Evolutionary conservation across 1,140 invertebrate genomes (phyloP).

Genomic region (Brachionus paranguensis): DNA sequence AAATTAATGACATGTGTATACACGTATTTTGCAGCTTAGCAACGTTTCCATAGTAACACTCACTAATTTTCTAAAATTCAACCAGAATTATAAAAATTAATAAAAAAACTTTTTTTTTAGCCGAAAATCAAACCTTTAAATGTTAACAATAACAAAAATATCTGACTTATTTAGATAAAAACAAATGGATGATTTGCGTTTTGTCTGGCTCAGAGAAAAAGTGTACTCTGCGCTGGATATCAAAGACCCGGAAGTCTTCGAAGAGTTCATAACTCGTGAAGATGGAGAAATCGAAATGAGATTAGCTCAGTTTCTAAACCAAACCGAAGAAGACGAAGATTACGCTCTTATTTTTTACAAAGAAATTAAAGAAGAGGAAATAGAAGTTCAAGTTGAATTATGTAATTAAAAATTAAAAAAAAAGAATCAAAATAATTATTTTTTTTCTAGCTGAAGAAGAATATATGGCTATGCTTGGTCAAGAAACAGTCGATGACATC

Average conservation of each 20-base stretch:
- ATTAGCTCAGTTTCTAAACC: constrained; percentile 53
- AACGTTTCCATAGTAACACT: constrained; percentile 16
- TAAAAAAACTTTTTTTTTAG: not conserved
- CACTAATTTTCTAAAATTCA: not conserved
- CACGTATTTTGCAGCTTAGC: not conserved
- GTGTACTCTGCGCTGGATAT: constrained; percentile 50
- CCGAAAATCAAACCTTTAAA: not conserved
- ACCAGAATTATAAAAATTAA: not conserved
- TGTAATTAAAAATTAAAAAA: not conserved
- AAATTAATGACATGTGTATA: not conserved
- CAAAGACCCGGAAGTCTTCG: constrained; percentile 50
- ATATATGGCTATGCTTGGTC: not conserved
- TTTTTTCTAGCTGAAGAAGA: constrained; percentile 14
- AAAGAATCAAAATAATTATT: not conserved
- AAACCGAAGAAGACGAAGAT: constrained; percentile 53
- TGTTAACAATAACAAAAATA: not conserved
- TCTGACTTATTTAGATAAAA: not conserved
- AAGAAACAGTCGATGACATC: constrained; percentile 7
- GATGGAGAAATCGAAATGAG: constrained; percentile 51
- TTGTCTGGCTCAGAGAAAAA: constrained; percentile 53
- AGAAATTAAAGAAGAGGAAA: constrained; percentile 51
- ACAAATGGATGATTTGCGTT: constrained; percentile 54
- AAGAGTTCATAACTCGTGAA: constrained; percentile 53
- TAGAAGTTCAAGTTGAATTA: constrained; percentile 55
- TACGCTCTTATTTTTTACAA: constrained; percentile 54